A percentile compares a stretch with the other conserved stretches of the same genome.
Conservation (phyloP, 1,140 invertebrate genomes). For the Oscheius sp. region DNA sequence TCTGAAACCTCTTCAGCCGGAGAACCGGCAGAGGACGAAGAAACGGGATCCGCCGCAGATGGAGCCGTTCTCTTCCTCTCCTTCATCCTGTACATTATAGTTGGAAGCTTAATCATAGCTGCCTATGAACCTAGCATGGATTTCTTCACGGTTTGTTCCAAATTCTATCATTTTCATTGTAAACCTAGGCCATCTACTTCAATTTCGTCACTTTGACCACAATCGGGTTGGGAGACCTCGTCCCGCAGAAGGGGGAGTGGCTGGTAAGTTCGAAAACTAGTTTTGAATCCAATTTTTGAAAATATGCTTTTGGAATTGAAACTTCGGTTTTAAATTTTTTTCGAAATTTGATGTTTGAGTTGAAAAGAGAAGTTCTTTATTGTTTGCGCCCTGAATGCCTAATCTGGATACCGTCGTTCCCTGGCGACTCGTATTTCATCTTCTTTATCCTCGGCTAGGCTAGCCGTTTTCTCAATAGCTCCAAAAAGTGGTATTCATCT, state of each 20-base stretch:
- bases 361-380: background rate
- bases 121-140: conserved; percentile 44
- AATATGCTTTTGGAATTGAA: background rate
- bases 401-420: background rate
- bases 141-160: conserved; percentile 34
- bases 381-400: background rate
- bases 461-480: background rate
- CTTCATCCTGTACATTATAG: conserved; percentile 42
- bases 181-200: conserved; percentile 41
- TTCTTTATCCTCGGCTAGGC: background rate
- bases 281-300: too few species aligned
- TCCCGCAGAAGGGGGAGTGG: conserved; percentile 36
- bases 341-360: background rate
- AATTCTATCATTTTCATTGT: background rate
- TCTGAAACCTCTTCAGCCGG: background rate
- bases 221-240: conserved; percentile 44
- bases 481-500: too few species aligned
- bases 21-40: conserved; percentile 35
- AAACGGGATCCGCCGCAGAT: conserved; percentile 14
- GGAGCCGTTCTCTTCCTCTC: conserved; percentile 36
- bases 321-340: background rate
- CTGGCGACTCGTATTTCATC: background rate
- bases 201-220: conserved; percentile 47
- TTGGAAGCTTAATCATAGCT: conserved; percentile 33
- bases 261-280: conserved; percentile 16